Evolutionary conservation across 2,888 invertebrate species (phyloP), one percentile per base, ranked within the genome.

Genomic region (Hypomecis punctinalis): DNA sequence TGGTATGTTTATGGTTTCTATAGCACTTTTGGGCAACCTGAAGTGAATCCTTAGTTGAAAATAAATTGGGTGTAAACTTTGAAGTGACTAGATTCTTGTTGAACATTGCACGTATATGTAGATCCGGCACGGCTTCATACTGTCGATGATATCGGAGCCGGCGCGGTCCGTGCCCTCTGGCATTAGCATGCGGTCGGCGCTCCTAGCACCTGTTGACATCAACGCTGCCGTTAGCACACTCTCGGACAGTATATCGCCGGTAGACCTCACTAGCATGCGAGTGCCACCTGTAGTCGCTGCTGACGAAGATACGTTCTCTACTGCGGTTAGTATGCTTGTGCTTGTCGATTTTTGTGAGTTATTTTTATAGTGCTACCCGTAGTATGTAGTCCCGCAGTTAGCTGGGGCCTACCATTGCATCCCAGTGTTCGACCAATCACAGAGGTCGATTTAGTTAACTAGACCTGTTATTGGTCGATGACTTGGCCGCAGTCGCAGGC

Each of bases 121-220:
- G 91, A 85, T 89, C 11, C 87, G 83, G 51, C 75, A 80, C 43
- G 79, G 79, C 69, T 82, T 84, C 79, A 75, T 78, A 6, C 81
- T 76, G 63, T 70, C 82, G 5, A 68, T 83, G 67, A 49, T 71
- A 35, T 67, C 64, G 7, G 78, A 82, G 3, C 54, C 75, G 13
- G 80, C 82, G 6, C 75, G 73, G n/a, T 63, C 67, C 5, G 62
- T 77, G 45, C 78, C 78, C 5, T 74, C 87, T 4, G 76, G 77
- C 0, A 53, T 90, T 35, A 77, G 85, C 46, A 82, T 85, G 83
- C 80, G 84, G 0, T 81, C 83, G 3, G 82, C 81, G 11, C 53
- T 82, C 13, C 62, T 81, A 3, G 61, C 71, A 0, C 7, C 63
- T 6, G 45, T 60, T 23, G 37, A 9, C 11, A 36, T 40, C 37